These are phyloP conservation scores for Petroica traversi DNA, from an alignment of 2,113 vertebrate genomes.

Conservation along the genomic window DNA sequence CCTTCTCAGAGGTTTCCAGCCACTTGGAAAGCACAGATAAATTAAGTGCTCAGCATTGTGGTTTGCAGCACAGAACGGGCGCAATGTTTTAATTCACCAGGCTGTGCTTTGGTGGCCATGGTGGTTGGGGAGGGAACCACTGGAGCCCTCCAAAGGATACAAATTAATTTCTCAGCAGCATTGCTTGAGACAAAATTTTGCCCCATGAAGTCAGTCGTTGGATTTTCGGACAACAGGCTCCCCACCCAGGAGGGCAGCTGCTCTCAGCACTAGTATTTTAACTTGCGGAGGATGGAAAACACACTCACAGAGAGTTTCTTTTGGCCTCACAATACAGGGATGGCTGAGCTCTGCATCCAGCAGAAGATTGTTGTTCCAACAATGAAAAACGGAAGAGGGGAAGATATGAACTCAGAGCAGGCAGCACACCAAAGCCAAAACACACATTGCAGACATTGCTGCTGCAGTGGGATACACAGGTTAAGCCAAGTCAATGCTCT, in stretches of 20 bases:
- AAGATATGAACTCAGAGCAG: slow-evolving; percentile 17
- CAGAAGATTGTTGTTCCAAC: slow-evolving; percentile 51
- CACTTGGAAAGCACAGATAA: neutral
- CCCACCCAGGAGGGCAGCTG: neutral
- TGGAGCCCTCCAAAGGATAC: neutral
- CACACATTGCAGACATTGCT: neutral
- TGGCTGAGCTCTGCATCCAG: neutral
- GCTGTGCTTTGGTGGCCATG: neutral
- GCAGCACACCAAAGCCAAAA: neutral
- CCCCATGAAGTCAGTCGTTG: neutral
- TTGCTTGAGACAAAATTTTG: neutral
- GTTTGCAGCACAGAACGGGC: neutral
- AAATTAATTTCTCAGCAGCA: neutral
- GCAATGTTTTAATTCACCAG: neutral
- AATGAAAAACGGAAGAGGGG: slow-evolving; percentile 33
- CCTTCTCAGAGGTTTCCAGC: neutral
- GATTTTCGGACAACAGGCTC: neutral
- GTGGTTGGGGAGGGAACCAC: rapidly evolving
- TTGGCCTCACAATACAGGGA: slow-evolving; percentile 34
- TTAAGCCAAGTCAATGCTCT: slow-evolving; percentile 6
- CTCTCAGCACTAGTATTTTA: neutral
- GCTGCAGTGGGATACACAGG: neutral
- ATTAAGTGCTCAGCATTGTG: neutral
- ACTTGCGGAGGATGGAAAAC: slow-evolving; percentile 31
- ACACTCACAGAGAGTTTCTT: neutral